Evolutionary conservation across 1,140 invertebrate species (phyloP).

Genomic region (Akabosia matsudoensis): DNA sequence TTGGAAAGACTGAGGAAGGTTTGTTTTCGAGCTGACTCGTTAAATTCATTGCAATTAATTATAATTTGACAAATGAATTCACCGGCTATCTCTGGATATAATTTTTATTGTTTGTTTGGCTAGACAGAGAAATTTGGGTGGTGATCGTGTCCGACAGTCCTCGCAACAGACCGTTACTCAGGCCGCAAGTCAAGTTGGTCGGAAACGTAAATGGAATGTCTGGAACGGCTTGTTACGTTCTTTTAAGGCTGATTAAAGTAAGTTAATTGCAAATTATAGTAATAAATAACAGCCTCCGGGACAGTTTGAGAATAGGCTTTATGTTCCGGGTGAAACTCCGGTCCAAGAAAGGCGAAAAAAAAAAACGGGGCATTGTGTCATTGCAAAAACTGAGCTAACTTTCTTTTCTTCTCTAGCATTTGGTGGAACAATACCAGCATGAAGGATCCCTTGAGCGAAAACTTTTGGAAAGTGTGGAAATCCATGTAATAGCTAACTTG

Average conservation of each 20-base stretch:
- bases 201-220: slow-evolving; percentile 45
- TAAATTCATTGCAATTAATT: no score
- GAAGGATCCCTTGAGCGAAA: not conserved
- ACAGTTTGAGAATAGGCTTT: no score
- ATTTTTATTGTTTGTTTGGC: not conserved
- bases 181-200: slow-evolving; percentile 45
- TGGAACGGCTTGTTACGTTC: slow-evolving; percentile 39
- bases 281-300: no score
- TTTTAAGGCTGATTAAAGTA: slow-evolving; percentile 37
- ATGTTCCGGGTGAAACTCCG: no score
- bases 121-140: slow-evolving; percentile 41
- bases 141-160: slow-evolving; percentile 37
- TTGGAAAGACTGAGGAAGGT: slow-evolving; percentile 44
- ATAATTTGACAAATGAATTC: no score
- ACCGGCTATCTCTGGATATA: no score
- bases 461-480: slow-evolving; percentile 34
- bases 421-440: slow-evolving; percentile 21
- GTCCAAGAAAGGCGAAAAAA: no score
- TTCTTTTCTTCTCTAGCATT: no score
- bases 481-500: slow-evolving; percentile 44
- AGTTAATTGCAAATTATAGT: not conserved
- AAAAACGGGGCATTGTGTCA: no score
- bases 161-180: slow-evolving; percentile 29
- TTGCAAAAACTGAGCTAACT: no score
- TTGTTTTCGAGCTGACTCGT: no score